phyloP scores from a whole-genome alignment of 2,797 vertebrate genomes.

The Morus bassanus region DNA sequence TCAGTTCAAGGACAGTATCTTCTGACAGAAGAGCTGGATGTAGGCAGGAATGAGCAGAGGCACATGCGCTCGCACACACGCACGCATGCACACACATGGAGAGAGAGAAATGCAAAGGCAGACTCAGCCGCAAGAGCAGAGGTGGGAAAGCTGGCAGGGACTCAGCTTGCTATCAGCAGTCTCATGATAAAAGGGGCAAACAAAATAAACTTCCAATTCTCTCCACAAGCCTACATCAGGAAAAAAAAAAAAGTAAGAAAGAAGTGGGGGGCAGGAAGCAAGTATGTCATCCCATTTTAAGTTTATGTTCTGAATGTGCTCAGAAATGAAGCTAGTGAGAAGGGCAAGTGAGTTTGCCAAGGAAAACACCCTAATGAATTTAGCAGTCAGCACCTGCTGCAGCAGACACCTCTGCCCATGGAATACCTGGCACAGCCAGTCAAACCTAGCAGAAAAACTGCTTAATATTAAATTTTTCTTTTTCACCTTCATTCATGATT shows the following conservation, averaged over 20 bases:
- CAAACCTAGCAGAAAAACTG: neutral
- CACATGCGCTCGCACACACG: fast-evolving
- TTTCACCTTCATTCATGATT: neutral
- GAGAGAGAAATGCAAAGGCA: neutral
- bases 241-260: neutral
- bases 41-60: neutral
- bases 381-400: neutral
- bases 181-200: neutral
- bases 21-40: conserved; percentile 21
- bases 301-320: neutral
- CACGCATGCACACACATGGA: fast-evolving
- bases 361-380: neutral
- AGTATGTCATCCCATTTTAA: neutral
- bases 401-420: neutral
- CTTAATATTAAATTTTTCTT: neutral
- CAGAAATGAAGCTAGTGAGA: neutral
- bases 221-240: neutral
- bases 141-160: neutral
- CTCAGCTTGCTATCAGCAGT: neutral
- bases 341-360: neutral
- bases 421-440: neutral
- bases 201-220: neutral
- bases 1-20: conserved; percentile 71
- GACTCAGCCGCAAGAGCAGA: neutral
- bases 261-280: fast-evolving